Conservation (phyloP, 2,888 invertebrate genomes). For the Nomada ferruginata region DNA sequence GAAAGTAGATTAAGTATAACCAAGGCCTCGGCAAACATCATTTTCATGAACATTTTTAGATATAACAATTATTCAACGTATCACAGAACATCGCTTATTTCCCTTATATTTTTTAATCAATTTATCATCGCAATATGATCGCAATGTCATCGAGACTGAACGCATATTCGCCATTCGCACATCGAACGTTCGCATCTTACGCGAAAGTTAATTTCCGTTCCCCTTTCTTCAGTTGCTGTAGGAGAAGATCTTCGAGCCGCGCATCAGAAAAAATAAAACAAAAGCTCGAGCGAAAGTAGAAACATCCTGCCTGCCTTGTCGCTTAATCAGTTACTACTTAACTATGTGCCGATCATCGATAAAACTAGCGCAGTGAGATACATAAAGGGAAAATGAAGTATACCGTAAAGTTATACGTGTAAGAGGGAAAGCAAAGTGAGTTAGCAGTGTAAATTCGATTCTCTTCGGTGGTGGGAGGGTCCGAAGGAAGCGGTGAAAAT, state of each 20-base stretch:
- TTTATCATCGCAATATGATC: slow-evolving; percentile 22
- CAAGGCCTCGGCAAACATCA: slow-evolving; percentile 59
- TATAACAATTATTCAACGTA: slow-evolving; percentile 54
- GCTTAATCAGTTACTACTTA: slow-evolving; percentile 21
- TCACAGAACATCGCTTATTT: slow-evolving; percentile 53
- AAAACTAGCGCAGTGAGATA: slow-evolving; percentile 17
- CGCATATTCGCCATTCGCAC: neutral
- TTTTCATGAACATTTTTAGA: slow-evolving; percentile 1
- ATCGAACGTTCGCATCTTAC: neutral
- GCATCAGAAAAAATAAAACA: neutral
- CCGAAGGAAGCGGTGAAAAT: neutral
- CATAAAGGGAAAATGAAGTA: slow-evolving; percentile 36
- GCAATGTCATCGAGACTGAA: neutral
- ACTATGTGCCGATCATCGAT: slow-evolving; percentile 21
- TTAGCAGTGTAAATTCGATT: slow-evolving; percentile 1
- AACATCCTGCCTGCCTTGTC: slow-evolving; percentile 17
- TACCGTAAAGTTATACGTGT: slow-evolving; percentile 7
- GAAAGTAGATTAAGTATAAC: slow-evolving; percentile 55
- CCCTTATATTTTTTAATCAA: slow-evolving; percentile 13
- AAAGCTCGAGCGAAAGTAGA: neutral
- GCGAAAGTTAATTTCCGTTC: neutral
- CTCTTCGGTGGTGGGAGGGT: neutral
- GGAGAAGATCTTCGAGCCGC: no score
- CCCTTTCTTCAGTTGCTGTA: neutral
- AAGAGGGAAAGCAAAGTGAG: slow-evolving; percentile 12